Percentiles rank a stretch among this genome's conserved stretches.
Evolutionary conservation across 2,113 vertebrate genomes (phyloP).

Genomic region (Oryzias javanicus): DNA sequence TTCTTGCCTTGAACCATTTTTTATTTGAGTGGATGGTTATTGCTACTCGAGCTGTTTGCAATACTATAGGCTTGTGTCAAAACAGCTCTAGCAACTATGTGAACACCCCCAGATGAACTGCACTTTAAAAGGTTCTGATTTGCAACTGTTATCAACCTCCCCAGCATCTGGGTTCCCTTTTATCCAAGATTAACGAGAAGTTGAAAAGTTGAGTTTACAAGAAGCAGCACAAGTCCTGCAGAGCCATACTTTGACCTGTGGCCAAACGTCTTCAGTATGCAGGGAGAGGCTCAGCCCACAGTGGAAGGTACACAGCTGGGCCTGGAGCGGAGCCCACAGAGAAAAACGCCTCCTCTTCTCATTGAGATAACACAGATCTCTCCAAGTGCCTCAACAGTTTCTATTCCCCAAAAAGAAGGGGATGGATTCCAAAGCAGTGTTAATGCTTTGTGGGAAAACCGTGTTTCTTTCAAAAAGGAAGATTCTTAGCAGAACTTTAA

Average conservation of each 20-base stretch:
- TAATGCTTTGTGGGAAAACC: constrained; percentile 10
- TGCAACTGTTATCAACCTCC: constrained; percentile 1
- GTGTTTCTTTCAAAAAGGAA: background rate
- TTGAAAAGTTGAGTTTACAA: constrained; percentile 33
- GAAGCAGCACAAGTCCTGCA: constrained; percentile 37
- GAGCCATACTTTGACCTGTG: constrained; percentile 61
- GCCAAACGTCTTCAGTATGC: constrained; percentile 73
- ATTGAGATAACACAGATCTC: constrained; percentile 66
- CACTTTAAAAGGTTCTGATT: constrained; percentile 1
- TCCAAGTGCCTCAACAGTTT: constrained; percentile 45
- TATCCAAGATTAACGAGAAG: constrained; percentile 14
- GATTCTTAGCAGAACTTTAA: background rate
- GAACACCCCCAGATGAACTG: background rate
- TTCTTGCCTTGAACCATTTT: too few species aligned
- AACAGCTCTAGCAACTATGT: constrained; percentile 9
- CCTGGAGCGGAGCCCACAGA: constrained; percentile 60
- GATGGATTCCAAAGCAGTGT: constrained; percentile 18
- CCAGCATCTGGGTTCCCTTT: constrained; percentile 53
- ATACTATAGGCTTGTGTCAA: constrained; percentile 16
- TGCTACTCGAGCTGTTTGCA: background rate
- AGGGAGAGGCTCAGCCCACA: constrained; percentile 62
- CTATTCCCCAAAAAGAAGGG: constrained; percentile 32
- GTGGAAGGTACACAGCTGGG: constrained; percentile 68
- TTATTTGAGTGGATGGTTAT: too few species aligned
- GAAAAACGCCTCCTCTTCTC: constrained; percentile 60